Evolutionary conservation across 1,140 invertebrate genomes (phyloP).

Genomic region (Drosophila tani): DNA sequence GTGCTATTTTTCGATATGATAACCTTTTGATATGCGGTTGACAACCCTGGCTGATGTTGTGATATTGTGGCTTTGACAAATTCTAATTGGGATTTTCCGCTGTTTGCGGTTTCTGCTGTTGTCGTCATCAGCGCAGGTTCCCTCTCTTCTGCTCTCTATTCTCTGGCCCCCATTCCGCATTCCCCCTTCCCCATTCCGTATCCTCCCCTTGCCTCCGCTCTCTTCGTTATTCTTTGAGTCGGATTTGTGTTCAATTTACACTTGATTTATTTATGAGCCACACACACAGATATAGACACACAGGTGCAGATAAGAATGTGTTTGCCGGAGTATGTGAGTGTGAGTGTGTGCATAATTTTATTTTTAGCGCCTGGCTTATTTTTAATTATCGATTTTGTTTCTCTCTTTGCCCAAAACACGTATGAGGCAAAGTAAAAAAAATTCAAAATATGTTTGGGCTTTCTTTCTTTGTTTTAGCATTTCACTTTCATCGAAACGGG

Average conservation of each 20-base stretch:
- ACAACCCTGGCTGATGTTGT: slow-evolving; percentile 18
- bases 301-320: slow-evolving; percentile 14
- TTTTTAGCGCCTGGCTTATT: slow-evolving; percentile 72
- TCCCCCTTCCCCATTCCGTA: neutral
- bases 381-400: slow-evolving; percentile 71
- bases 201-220: slow-evolving; percentile 1
- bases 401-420: slow-evolving; percentile 10
- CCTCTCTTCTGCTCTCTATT: slow-evolving; percentile 10
- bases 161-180: neutral
- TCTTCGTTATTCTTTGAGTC: slow-evolving; percentile 30
- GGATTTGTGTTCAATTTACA: slow-evolving; percentile 61
- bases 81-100: slow-evolving; percentile 70
- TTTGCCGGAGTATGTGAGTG: slow-evolving; percentile 8
- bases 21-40: neutral
- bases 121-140: slow-evolving; percentile 30
- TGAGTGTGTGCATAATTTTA: slow-evolving; percentile 49
- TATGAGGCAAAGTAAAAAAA: slow-evolving; percentile 20
- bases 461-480: slow-evolving; percentile 9
- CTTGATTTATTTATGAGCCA: slow-evolving; percentile 63
- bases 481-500: slow-evolving; percentile 36
- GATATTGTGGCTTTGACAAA: slow-evolving; percentile 42
- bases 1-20: too few species aligned
- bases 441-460: slow-evolving; percentile 9
- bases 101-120: slow-evolving; percentile 38
- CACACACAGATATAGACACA: slow-evolving; percentile 16